phyloP scores from a whole-genome alignment of 2,113 vertebrate genomes.

The Atractosteus spatula region DNA sequence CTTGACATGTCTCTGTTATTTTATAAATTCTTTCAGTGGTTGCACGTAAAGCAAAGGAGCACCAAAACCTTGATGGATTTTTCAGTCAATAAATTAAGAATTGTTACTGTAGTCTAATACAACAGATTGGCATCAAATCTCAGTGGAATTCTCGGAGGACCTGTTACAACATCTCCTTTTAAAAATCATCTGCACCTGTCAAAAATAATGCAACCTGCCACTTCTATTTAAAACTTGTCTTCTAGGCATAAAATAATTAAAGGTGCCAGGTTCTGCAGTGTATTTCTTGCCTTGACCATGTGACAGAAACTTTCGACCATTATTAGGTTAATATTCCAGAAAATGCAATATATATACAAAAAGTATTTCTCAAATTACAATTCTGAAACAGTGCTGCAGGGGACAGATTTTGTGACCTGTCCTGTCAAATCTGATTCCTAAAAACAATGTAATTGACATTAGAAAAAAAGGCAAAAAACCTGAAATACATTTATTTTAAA shows the following conservation, averaged over 20 bases:
- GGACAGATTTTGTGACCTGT: conserved; percentile 76
- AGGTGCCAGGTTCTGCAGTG: conserved; percentile 72
- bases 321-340: conserved; percentile 82
- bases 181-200: conserved; percentile 83
- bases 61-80: conserved; percentile 21
- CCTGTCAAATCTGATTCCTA: conserved; percentile 83
- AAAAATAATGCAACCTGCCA: conserved; percentile 81
- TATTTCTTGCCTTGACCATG: conserved; percentile 64
- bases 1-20: conserved; percentile 23
- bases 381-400: conserved; percentile 77
- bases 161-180: conserved; percentile 72
- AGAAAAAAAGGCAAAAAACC: conserved; percentile 4
- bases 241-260: conserved; percentile 90
- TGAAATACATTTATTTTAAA: conserved; percentile 11
- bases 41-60: conserved; percentile 16
- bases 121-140: conserved; percentile 46
- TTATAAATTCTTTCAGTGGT: conserved; percentile 20
- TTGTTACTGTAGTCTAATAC: conserved; percentile 15
- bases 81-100: conserved; percentile 28
- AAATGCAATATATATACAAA: conserved; percentile 49
- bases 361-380: conserved; percentile 62
- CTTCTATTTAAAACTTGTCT: conserved; percentile 88
- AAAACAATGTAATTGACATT: conserved; percentile 42
- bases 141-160: conserved; percentile 74
- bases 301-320: conserved; percentile 68